Percentiles rank a stretch among this genome's conserved stretches.
Evolutionary conservation across 2,113 vertebrate genomes (phyloP).

Genomic region (Leptobrachium leishanense): DNA sequence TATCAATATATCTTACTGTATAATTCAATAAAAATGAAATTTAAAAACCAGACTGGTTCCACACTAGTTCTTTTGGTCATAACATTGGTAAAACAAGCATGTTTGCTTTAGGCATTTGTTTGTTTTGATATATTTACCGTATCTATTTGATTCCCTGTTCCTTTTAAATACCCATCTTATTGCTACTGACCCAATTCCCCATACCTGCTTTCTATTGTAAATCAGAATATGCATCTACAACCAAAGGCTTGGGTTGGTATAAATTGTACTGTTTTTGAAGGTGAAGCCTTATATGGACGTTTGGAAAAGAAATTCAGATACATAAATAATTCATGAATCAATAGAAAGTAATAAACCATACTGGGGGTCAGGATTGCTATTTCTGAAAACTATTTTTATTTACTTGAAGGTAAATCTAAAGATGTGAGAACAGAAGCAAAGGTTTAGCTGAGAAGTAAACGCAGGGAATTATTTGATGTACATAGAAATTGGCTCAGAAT

Average conservation of each 20-base stretch:
- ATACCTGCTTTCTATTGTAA: neutral
- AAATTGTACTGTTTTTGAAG: neutral
- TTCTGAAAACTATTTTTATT: conserved; percentile 8
- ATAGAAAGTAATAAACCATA: conserved; percentile 14
- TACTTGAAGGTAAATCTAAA: conserved; percentile 15
- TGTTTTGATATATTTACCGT: too few species aligned
- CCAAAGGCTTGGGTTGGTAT: neutral
- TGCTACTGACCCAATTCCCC: neutral
- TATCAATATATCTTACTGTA: too few species aligned
- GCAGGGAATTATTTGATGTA: conserved; percentile 6
- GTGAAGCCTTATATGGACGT: conserved; percentile 17
- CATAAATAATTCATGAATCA: conserved; percentile 31
- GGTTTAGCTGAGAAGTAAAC: neutral
- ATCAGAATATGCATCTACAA: neutral
- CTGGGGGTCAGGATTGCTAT: neutral
- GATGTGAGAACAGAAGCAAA: neutral
- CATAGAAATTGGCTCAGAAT: neutral
- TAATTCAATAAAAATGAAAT: too few species aligned
- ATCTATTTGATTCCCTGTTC: neutral
- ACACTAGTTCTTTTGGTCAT: too few species aligned
- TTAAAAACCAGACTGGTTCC: too few species aligned
- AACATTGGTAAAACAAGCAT: too few species aligned
- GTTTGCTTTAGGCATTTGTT: too few species aligned
- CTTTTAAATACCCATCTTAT: neutral
- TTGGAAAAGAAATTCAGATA: neutral